Evolutionary conservation across 1,140 invertebrate species (phyloP), one percentile per base, ranked within the genome.

Genomic region (Samia ricini): DNA sequence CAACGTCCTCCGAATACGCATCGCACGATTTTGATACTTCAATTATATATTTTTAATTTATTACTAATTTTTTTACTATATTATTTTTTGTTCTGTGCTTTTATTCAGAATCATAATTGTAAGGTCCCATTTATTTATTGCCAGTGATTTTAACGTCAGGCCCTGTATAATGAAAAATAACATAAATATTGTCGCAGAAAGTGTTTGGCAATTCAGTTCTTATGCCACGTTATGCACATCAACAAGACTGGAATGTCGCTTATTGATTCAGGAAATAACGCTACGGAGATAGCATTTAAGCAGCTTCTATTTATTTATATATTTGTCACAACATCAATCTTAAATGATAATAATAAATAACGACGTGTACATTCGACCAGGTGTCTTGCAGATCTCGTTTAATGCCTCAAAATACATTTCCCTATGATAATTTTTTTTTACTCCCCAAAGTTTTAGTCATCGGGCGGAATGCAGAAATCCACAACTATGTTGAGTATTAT

Each of bases 401-500:
- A 74, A n/a, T 69, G 77, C 71, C 68, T 76, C 74, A 72, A 76
- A 64, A 79, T 68, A 71, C 71, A 74, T 81, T 79, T 75, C 79
- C n/a, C 76, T 79, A 83, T 83, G 74, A 81, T 77, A 83, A 83
- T 67, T 85, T 83, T n/a, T n/a, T n/a, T n/a, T n/a, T n/a, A n/a
- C n/a, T 85, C 69, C 81, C 81, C 74, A 83, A 79, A 79, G 73
- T 81, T 87, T 88, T 86, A 85, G 83, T 87, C 87, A 83, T 85
- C 80, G 84, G 85, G 85, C 85, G 87, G 87, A 88, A 89, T 89
- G 87, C 87, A 85, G 83, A 87, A 84, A 85, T 87, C 87, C 87
- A 89, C 85, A 89, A 89, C 87, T 88, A 89, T 83, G 85, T 87
- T 86, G 87, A 89, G 84, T 89, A 89, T 88, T 86, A 80, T 81